phyloP scores from a whole-genome alignment of 2,113 vertebrate genomes.

The Dryoscopus gambensis region DNA sequence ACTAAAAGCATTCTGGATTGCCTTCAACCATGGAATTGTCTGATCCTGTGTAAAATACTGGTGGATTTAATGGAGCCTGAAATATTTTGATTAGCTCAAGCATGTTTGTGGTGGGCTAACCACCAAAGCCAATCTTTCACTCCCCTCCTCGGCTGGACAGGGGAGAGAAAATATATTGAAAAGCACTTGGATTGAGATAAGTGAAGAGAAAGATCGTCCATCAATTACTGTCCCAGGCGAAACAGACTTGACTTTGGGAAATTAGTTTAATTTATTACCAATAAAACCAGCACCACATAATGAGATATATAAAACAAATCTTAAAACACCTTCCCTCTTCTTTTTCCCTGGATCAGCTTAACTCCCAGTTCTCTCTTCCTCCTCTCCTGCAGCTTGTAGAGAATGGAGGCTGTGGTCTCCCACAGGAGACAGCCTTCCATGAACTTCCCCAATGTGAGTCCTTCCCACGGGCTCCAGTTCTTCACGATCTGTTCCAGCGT shows the following conservation, averaged over 20 bases:
- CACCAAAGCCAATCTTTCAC: background rate
- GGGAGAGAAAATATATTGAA: background rate
- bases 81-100: background rate
- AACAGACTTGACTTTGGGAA: background rate
- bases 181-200: background rate
- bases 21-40: background rate
- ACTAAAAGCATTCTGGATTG: background rate
- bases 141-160: background rate
- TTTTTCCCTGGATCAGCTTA: background rate
- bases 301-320: background rate
- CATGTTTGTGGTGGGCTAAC: background rate
- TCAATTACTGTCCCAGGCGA: background rate
- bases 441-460: background rate
- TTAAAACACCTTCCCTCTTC: background rate
- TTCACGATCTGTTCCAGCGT: rapidly evolving
- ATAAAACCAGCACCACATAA: background rate
- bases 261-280: background rate
- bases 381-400: background rate
- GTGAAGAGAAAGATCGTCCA: background rate
- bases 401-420: background rate
- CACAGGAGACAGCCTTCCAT: background rate
- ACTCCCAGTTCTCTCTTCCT: background rate
- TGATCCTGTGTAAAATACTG: background rate
- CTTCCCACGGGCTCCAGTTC: background rate
- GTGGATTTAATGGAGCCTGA: background rate